Conservation (phyloP, 2,888 invertebrate species). For the Deroplatys truncata region DNA sequence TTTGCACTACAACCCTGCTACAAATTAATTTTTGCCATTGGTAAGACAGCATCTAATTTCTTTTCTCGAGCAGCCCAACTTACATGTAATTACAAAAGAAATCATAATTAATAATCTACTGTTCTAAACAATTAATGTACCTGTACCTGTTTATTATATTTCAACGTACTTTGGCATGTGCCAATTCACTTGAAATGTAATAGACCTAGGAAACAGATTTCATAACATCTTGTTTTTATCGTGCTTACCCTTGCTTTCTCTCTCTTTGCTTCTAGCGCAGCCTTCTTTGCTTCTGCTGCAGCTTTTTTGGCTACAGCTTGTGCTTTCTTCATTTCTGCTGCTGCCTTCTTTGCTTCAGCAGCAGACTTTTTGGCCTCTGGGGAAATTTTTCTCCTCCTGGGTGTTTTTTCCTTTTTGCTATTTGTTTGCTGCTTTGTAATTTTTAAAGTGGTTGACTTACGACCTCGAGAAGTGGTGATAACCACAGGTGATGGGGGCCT, state of each 20-base stretch:
- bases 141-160: too few species aligned
- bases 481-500: background rate
- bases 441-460: background rate
- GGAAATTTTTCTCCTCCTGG: background rate
- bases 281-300: slow-evolving; percentile 6
- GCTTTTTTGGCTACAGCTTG: slow-evolving; percentile 5
- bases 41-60: too few species aligned
- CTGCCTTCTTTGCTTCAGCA: background rate
- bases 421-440: background rate
- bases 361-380: background rate
- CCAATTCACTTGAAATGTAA: too few species aligned
- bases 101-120: too few species aligned
- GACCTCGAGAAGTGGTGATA: background rate
- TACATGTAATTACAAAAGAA: too few species aligned
- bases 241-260: slow-evolving; percentile 9
- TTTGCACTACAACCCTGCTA: too few species aligned
- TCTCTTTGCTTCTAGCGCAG: slow-evolving; percentile 8
- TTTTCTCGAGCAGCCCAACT: too few species aligned
- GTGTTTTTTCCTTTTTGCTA: background rate
- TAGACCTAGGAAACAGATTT: too few species aligned
- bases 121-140: too few species aligned
- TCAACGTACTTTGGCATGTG: too few species aligned
- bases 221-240: background rate
- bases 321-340: slow-evolving; percentile 11
- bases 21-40: too few species aligned